Evolutionary conservation across 2,113 vertebrate genomes (phyloP), one percentile per base, ranked within the genome.

Genomic region (Solenodon paradoxus): DNA sequence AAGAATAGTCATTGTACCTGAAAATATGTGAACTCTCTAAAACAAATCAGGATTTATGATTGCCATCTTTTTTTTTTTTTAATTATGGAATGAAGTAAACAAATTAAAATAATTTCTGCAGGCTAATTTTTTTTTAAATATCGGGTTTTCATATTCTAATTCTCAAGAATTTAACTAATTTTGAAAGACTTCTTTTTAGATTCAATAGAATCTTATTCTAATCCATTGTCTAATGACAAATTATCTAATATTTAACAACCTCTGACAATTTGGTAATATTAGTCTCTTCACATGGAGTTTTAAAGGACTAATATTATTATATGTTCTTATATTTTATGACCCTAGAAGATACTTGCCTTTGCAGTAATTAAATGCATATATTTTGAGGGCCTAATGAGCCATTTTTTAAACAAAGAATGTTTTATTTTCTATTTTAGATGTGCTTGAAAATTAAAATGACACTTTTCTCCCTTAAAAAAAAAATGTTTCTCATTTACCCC

Each of bases 391-490:
- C 3, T 80, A 94, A 72, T 28, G 4, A 74, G 28, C 32, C 92
- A 81, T 64, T 69, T 88, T 63, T 1, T 32, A 78, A 61, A 53
- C 7, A 40, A 94, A 84, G 2, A 87, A 57, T 53, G 1, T 49
- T 55, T 77, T 55, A 68, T 82, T 96, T 94, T 85, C 32, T 84
- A 35, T 63, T 89, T 95, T 92, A 49, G n/a, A 66, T 13, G 68
- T 19, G 1, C 7, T 16, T 49, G 45, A 87, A 90, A 84, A 19
- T 77, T 81, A 83, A 88, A 77, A 69, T 75, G 45, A 64, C 1
- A 64, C 5, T 5, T 51, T 5, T 57, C 26, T 38, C 40, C 9
- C 63, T 28, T 11, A 68, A 81, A 81, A 45, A 72, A 7, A 77
- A 81, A 77, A 59, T 57, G 2, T 61, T 13, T 79, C 87, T 42